Conservation (phyloP, 1,140 invertebrate species). For the Drosophila varians region DNA sequence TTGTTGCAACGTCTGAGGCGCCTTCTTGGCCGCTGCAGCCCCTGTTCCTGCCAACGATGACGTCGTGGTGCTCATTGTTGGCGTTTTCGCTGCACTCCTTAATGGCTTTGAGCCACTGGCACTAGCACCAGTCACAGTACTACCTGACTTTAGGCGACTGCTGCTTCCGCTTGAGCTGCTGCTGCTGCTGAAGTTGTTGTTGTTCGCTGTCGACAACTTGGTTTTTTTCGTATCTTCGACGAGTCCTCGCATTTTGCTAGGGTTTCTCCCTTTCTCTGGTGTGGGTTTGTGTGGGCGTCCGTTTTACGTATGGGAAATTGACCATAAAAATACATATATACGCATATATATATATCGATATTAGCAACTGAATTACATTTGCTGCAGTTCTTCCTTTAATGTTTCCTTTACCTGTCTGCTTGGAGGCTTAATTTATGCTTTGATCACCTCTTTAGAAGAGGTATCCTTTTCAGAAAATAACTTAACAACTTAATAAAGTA, state of each 20-base stretch:
- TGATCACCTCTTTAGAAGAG: slow-evolving; percentile 14
- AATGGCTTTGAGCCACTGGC: slow-evolving; percentile 53
- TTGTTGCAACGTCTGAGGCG: slow-evolving; percentile 51
- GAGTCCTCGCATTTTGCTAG: slow-evolving; percentile 73
- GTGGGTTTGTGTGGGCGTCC: slow-evolving; percentile 20
- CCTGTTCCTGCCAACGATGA: slow-evolving; percentile 10
- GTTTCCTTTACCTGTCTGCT: slow-evolving; percentile 10
- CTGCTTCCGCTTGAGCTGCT: slow-evolving; percentile 16
- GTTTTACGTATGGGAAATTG: slow-evolving; percentile 14
- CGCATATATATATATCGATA: slow-evolving; percentile 27
- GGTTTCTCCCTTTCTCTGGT: slow-evolving; percentile 16
- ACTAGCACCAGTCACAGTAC: slow-evolving; percentile 28
- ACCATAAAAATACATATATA: slow-evolving; percentile 52
- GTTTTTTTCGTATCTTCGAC: slow-evolving; percentile 78
- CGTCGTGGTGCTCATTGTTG: slow-evolving; percentile 43
- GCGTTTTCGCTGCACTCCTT: slow-evolving; percentile 43
- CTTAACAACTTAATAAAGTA: slow-evolving; percentile 23
- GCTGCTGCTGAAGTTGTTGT: slow-evolving; percentile 55
- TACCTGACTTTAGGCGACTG: slow-evolving; percentile 30
- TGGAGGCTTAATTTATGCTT: not conserved
- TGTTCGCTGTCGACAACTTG: slow-evolving; percentile 47
- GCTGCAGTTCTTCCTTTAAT: not conserved
- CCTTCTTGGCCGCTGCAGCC: slow-evolving; percentile 30
- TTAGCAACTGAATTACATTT: slow-evolving; percentile 14
- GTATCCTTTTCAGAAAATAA: slow-evolving; percentile 11